Evolutionary conservation across 2,797 vertebrate species (phyloP), one percentile per base, ranked within the genome.

Genomic region (Tapirus indicus): DNA sequence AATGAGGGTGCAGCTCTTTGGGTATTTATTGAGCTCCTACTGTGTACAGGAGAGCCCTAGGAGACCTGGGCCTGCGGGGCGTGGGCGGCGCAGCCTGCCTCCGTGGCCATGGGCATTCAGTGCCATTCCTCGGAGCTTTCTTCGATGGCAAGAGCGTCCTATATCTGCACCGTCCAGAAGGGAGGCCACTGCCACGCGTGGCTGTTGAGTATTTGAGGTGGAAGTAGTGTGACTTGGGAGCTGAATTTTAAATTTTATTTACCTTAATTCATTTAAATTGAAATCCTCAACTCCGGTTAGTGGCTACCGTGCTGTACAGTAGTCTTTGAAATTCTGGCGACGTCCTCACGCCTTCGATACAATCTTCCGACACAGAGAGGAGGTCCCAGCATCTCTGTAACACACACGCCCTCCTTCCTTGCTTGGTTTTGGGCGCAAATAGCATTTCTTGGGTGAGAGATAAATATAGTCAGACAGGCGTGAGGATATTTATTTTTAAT

Each of bases 271-370:
- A 52, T 38, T 71, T 25, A 72, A 9, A 17, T 49, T 11, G 38
- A 17, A 60, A 27, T 17, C 0, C 2, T n/a, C 7, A 0, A 0
- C 1, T 1, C 25, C 0, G 12, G 69, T n/a, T 7, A 2, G 52
- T 1, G 62, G 68, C 74, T 3, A 0, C 72, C 0, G 16, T 1
- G 0, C 9, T 32, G 21, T 7, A 0, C 4, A 0, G 68, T 0
- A 0, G 7, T 18, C 69, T 68, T 12, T 10, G 60, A 14, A 25
- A 20, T 16, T 3, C 79, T 5, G 75, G 47, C 0, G 7, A 21
- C 16, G 0, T 7, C 64, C 38, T 66, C 27, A 0, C 0, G 17
- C 0, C 0, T 58, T 4, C 4, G 8, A 6, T 4, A 2, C 32
- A 3, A 0, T 12, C 29, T 32, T 32, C 49, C 3, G 3, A 7